Evolutionary conservation across 2,113 vertebrate species (phyloP).

Genomic region (Aramus guarauna): DNA sequence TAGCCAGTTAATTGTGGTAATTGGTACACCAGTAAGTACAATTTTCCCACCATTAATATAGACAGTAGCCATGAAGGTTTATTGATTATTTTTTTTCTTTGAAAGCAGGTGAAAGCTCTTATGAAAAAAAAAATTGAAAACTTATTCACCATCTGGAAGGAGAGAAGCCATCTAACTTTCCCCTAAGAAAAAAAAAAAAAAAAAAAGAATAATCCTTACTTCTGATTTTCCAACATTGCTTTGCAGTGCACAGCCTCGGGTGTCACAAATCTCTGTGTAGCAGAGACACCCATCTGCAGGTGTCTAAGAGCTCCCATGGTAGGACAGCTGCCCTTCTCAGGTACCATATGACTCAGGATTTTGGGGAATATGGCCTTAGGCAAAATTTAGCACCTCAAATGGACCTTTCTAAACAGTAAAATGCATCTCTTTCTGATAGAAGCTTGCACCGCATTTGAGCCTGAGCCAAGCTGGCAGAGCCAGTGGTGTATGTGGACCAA

Average conservation of each 20-base stretch:
- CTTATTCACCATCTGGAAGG: neutral
- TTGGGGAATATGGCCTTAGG: neutral
- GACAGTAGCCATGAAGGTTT: neutral
- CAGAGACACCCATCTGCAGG: neutral
- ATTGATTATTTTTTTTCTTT: neutral
- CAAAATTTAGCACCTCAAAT: neutral
- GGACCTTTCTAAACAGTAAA: neutral
- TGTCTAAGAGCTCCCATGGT: neutral
- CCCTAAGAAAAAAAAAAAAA: neutral
- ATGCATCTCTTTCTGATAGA: neutral
- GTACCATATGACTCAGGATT: accelerated
- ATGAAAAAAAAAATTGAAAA: neutral
- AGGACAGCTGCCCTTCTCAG: neutral
- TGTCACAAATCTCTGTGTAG: neutral
- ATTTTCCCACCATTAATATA: neutral
- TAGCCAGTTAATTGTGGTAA: neutral
- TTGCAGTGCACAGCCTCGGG: neutral
- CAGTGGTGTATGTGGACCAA: neutral
- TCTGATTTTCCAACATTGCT: neutral
- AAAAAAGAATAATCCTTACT: neutral
- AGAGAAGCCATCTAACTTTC: neutral
- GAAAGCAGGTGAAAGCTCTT: neutral
- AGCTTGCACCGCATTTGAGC: neutral
- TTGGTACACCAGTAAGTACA: neutral
- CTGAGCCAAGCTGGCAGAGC: neutral